Percentiles rank a stretch among this genome's conserved stretches.
These are phyloP conservation scores for Rhyacichthys aspro DNA, from an alignment of 2,797 vertebrate genomes.

Conservation along the genomic window DNA sequence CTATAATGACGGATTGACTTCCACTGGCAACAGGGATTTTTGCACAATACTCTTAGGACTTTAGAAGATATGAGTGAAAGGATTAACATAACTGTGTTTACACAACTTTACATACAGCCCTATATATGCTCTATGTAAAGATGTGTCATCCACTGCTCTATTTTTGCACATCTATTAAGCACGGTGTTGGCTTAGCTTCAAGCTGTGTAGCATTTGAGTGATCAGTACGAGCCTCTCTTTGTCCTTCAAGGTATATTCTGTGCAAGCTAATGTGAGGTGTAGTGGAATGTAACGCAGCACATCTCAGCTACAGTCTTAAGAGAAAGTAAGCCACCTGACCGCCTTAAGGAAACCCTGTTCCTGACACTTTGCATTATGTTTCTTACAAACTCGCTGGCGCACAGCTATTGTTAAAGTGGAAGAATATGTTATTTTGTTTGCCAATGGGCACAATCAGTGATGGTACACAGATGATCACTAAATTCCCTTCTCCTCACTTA, in stretches of 20 bases:
- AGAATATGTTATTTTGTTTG: constrained; percentile 49
- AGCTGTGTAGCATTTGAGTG: background rate
- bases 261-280: constrained; percentile 5
- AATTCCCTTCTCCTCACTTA: constrained; percentile 14
- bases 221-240: no score
- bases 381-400: constrained; percentile 33
- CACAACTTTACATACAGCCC: no score
- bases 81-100: no score
- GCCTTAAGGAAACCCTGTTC: constrained; percentile 42
- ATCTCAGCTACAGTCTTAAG: background rate
- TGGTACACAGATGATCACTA: constrained; percentile 41
- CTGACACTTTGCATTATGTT: constrained; percentile 17
- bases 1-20: no score
- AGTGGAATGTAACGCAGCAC: constrained; percentile 3
- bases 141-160: no score
- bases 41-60: no score
- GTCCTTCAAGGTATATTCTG: background rate
- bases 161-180: background rate
- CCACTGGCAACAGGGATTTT: no score
- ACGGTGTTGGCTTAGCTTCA: constrained; percentile 6
- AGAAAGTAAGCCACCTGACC: constrained; percentile 25
- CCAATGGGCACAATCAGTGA: constrained; percentile 47
- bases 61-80: no score
- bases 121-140: no score
- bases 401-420: constrained; percentile 41